Conservation (phyloP, 1,140 invertebrate genomes). For the Helicoverpa armigera region DNA sequence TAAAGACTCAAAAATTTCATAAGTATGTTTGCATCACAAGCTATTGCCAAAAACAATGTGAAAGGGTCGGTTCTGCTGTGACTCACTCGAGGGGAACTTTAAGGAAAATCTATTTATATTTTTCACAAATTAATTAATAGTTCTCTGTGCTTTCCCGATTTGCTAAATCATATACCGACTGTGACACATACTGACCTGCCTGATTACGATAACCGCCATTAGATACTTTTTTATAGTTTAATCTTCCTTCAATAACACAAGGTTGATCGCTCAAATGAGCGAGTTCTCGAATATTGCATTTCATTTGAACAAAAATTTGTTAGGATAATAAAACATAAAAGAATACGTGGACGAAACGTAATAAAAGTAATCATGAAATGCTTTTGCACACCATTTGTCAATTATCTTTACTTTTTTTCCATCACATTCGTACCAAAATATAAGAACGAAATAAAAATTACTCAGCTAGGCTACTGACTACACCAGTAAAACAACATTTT, state of each 20-base stretch:
- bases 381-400: too few species aligned
- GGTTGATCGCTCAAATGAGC: conserved; percentile 87
- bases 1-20: neutral
- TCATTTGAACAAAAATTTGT: conserved; percentile 83
- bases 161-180: neutral
- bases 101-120: neutral
- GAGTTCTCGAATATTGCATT: conserved; percentile 89
- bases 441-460: neutral
- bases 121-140: neutral
- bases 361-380: too few species aligned
- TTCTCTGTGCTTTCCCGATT: too few species aligned
- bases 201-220: conserved; percentile 86
- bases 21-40: neutral
- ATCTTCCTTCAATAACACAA: conserved; percentile 89
- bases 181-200: conserved; percentile 65
- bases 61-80: neutral
- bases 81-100: neutral
- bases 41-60: neutral
- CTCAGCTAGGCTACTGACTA: too few species aligned
- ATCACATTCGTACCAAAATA: neutral
- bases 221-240: conserved; percentile 89
- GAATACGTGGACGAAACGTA: neutral
- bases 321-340: neutral
- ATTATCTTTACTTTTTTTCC: neutral
- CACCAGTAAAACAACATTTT: too few species aligned